Percentiles rank a stretch among this genome's conserved stretches.
phyloP scores from a whole-genome alignment of 2,888 invertebrate genomes.

The Thecocarcelia acutangulata region DNA sequence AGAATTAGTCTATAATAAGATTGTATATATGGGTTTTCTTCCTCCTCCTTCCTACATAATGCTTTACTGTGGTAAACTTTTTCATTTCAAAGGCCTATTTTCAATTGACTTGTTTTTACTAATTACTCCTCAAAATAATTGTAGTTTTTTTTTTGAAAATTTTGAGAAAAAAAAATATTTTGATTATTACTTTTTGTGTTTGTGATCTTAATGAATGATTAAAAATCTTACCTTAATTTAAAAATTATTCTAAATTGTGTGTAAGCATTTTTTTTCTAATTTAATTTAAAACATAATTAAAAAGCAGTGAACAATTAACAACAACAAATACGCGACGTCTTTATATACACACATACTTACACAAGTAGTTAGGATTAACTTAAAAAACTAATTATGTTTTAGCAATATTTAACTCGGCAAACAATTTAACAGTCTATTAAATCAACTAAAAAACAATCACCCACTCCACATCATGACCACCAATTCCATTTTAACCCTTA shows the following conservation, averaged over 20 bases:
- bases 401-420: conserved; percentile 14
- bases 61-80: background rate
- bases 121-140: background rate
- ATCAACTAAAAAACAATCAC: conserved; percentile 2
- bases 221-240: conserved; percentile 7
- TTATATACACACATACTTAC: conserved; percentile 11
- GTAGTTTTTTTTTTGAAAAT: too few relatives aligned
- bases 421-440: conserved; percentile 2
- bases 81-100: background rate
- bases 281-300: conserved; percentile 17
- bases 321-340: conserved; percentile 9
- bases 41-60: background rate
- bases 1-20: conserved; percentile 3
- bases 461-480: conserved; percentile 8
- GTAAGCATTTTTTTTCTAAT: background rate
- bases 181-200: background rate
- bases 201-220: conserved; percentile 15
- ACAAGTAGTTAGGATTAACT: conserved; percentile 66
- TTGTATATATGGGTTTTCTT: conserved; percentile 40
- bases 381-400: conserved; percentile 41
- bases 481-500: background rate
- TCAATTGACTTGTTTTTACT: conserved; percentile 1
- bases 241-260: background rate
- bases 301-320: conserved; percentile 19
- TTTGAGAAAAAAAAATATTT: too few relatives aligned